Evolutionary conservation across 2,888 invertebrate species (phyloP).

Genomic region (Panzeria rudis): DNA sequence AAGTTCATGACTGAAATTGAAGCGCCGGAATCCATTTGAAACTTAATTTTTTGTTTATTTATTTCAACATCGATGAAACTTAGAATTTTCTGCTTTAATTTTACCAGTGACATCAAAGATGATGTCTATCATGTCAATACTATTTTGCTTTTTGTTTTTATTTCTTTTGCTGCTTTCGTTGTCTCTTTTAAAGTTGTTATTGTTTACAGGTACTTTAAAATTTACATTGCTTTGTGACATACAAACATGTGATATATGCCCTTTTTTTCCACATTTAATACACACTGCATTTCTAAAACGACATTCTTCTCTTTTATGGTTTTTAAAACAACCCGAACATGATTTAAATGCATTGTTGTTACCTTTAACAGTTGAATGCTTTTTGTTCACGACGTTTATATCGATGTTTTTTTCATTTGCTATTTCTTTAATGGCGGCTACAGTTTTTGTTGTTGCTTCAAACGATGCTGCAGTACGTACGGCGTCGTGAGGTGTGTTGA

Average conservation of each 20-base stretch:
- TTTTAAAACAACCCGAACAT: conserved; percentile 54
- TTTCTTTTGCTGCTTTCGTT: conserved; percentile 37
- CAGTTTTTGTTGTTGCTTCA: conserved; percentile 49
- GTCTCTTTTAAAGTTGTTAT: neutral
- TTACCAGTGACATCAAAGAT: conserved; percentile 23
- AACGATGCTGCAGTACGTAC: conserved; percentile 49
- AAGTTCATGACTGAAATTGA: conserved; percentile 61
- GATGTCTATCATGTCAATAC: conserved; percentile 37
- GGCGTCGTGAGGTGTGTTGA: conserved; percentile 63
- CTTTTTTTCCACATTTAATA: conserved; percentile 58
- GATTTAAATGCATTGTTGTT: conserved; percentile 39
- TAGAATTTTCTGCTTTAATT: no score
- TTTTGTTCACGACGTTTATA: conserved; percentile 40
- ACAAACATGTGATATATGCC: conserved; percentile 58
- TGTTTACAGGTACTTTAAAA: neutral
- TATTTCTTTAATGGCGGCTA: conserved; percentile 38
- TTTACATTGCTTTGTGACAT: conserved; percentile 32
- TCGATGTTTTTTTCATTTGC: conserved; percentile 33
- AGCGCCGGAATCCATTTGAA: conserved; percentile 71
- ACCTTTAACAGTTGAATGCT: neutral
- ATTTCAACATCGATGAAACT: no score
- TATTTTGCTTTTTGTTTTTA: conserved; percentile 21
- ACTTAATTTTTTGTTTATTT: conserved; percentile 29
- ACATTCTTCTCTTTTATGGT: conserved; percentile 51
- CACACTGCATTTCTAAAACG: conserved; percentile 58